Conservation (phyloP, 2,888 invertebrate species). For the Diploptera punctata region DNA sequence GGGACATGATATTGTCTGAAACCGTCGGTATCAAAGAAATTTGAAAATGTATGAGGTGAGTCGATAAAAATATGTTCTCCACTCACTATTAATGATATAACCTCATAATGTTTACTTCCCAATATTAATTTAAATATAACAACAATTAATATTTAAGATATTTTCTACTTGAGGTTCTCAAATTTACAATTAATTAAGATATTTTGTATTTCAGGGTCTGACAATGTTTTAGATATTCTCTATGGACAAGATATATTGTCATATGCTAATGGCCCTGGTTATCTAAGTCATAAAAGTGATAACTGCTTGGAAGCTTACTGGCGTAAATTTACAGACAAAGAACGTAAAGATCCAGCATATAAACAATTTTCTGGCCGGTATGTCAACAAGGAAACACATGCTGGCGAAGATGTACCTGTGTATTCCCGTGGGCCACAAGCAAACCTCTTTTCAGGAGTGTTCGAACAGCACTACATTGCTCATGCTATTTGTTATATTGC, state of each 20-base stretch:
- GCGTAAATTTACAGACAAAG: conserved; percentile 2
- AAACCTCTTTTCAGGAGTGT: conserved; percentile 57
- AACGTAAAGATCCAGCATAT: background rate
- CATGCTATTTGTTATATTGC: conserved; percentile 53
- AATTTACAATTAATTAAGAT: no score
- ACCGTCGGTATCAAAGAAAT: no score
- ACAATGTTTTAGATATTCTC: background rate
- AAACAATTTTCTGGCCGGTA: conserved; percentile 3
- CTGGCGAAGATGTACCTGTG: conserved; percentile 37
- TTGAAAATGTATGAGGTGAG: no score
- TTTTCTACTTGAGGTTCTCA: no score
- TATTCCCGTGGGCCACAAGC: conserved; percentile 51
- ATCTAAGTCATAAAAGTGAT: conserved; percentile 53
- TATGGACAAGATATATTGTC: conserved; percentile 63
- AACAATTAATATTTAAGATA: no score
- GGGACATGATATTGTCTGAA: no score
- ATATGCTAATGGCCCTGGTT: conserved; percentile 70
- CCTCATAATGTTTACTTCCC: no score
- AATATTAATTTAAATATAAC: no score
- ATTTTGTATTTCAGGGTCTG: conserved; percentile 6
- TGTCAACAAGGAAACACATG: conserved; percentile 24
- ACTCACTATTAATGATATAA: no score
- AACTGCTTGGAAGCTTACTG: background rate
- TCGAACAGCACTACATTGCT: conserved; percentile 59
- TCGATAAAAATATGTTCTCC: no score